A percentile compares a stretch with the other conserved stretches of the same genome.
Evolutionary conservation across 2,113 vertebrate species (phyloP).

Genomic region (Alligator mississippiensis): DNA sequence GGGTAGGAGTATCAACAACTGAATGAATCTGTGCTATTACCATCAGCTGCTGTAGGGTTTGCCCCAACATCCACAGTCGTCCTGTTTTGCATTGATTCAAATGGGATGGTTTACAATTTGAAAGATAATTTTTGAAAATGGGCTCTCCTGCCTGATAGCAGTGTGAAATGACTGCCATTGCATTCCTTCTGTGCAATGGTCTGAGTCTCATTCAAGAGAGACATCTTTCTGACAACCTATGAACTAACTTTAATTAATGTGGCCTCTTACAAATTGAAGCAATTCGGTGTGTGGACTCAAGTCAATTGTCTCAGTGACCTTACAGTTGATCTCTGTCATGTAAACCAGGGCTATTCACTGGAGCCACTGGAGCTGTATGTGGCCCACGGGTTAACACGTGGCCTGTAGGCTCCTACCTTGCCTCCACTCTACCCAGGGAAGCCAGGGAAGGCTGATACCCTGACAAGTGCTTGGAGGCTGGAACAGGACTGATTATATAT

Average conservation of each 20-base stretch:
- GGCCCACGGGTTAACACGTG: too few species aligned
- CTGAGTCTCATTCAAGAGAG: neutral
- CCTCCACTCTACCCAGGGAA: too few species aligned
- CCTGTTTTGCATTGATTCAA: neutral
- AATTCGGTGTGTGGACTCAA: neutral
- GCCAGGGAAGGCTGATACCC: too few species aligned
- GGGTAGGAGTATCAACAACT: neutral
- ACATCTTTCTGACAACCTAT: neutral
- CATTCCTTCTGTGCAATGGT: neutral
- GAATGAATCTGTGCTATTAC: rapidly evolving
- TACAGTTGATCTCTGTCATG: too few species aligned
- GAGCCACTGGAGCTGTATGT: too few species aligned
- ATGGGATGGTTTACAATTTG: rapidly evolving
- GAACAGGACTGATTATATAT: too few species aligned
- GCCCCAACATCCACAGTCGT: neutral
- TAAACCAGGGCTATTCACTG: too few species aligned
- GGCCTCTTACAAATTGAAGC: neutral
- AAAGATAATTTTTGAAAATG: neutral
- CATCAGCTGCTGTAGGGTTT: neutral
- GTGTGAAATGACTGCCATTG: too few species aligned
- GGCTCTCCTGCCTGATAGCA: neutral
- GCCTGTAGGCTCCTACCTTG: too few species aligned
- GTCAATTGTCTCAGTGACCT: neutral
- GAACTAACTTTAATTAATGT: neutral
- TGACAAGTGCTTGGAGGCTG: too few species aligned